phyloP scores from a whole-genome alignment of 1,140 invertebrate genomes.

The Zaprionus gabonicus region DNA sequence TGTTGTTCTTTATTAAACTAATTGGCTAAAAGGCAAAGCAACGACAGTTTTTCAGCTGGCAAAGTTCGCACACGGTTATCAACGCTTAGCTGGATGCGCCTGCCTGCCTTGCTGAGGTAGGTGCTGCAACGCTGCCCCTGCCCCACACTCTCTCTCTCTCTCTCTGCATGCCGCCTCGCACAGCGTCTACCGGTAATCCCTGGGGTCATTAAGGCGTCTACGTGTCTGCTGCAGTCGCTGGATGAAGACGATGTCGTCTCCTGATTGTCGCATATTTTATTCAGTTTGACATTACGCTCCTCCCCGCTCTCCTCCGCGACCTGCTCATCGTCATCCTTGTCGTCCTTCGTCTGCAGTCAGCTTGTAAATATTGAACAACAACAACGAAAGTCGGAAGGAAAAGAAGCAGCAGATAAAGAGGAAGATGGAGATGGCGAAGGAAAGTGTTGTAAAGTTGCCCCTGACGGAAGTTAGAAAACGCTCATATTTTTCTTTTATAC shows the following conservation, averaged over 20 bases:
- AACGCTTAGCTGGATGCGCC: conserved; percentile 6
- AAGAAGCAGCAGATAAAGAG: conserved; percentile 3
- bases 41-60: conserved; percentile 24
- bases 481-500: conserved; percentile 64
- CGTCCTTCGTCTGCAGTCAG: conserved; percentile 39
- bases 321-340: conserved; percentile 14
- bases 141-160: not conserved
- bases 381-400: conserved; percentile 22
- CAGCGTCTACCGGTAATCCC: conserved; percentile 69
- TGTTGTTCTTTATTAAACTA: conserved; percentile 54
- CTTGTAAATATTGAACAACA: conserved; percentile 72
- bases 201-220: conserved; percentile 76
- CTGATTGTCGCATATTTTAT: conserved; percentile 75
- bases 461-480: conserved; percentile 34
- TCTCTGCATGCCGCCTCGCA: not conserved
- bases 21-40: conserved; percentile 47
- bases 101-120: not conserved
- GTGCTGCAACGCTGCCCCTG: not conserved
- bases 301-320: not conserved
- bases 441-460: conserved; percentile 4
- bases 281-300: conserved; percentile 54
- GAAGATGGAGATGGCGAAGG: not conserved
- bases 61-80: conserved; percentile 15
- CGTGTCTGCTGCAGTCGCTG: conserved; percentile 62
- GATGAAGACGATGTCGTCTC: conserved; percentile 52